These are phyloP conservation scores for Xestia rhomboidea DNA, from an alignment of 2,888 invertebrate genomes.

Conservation along the genomic window DNA sequence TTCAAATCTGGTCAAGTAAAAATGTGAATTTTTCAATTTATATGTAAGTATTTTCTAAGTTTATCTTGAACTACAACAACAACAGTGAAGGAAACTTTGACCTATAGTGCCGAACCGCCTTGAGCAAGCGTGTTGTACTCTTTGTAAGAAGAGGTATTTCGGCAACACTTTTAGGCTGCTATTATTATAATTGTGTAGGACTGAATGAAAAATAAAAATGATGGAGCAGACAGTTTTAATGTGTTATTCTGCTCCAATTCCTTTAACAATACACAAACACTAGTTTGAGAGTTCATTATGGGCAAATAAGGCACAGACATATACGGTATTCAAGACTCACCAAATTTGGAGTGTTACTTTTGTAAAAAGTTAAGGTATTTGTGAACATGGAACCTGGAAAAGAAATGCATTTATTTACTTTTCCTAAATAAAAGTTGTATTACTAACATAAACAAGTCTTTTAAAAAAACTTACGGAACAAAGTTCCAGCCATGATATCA, in stretches of 20 bases:
- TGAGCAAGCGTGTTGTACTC: background rate
- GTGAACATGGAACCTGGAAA: conserved; percentile 83
- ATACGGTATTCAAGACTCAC: conserved; percentile 72
- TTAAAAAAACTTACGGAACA: conserved; percentile 80
- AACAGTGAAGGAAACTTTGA: background rate
- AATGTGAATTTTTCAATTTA: too few species aligned
- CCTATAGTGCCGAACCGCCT: background rate
- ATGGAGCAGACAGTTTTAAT: background rate
- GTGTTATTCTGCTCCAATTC: background rate
- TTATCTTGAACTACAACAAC: background rate
- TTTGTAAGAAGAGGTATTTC: background rate
- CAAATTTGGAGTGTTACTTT: conserved; percentile 75
- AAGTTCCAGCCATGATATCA: conserved; percentile 78
- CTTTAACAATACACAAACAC: background rate
- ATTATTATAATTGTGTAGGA: background rate
- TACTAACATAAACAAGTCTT: background rate
- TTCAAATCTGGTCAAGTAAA: background rate
- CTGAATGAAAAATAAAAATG: too few species aligned
- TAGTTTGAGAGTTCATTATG: background rate
- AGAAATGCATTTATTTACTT: conserved; percentile 27
- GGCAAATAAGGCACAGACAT: background rate
- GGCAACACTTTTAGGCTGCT: background rate
- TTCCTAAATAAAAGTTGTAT: conserved; percentile 6
- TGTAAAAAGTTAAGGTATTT: conserved; percentile 75
- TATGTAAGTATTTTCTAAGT: background rate